Conservation (phyloP, 2,888 invertebrate genomes). For the Clostera curtula region DNA sequence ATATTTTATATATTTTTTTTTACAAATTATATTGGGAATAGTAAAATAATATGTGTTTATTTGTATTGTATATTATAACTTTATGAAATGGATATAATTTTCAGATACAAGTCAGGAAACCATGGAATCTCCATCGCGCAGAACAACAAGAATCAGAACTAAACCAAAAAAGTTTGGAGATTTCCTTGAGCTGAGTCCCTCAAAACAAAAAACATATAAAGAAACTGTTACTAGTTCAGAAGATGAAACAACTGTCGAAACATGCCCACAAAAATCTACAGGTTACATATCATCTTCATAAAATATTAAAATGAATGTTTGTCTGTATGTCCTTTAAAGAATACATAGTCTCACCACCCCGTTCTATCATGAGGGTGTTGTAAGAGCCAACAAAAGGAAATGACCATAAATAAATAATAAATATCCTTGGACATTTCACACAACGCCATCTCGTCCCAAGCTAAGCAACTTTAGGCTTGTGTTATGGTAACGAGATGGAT, state of each 20-base stretch:
- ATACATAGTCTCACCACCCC: too few relatives aligned
- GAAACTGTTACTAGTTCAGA: slow-evolving; percentile 20
- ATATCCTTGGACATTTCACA: slow-evolving; percentile 1
- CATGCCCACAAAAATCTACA: slow-evolving; percentile 40
- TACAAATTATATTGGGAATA: too few relatives aligned
- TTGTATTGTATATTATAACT: background rate
- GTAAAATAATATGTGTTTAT: too few relatives aligned
- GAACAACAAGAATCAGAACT: slow-evolving; percentile 40
- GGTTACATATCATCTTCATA: slow-evolving; percentile 27
- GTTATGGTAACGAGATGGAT: too few relatives aligned
- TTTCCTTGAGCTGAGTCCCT: slow-evolving; percentile 39
- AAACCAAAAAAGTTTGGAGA: slow-evolving; percentile 59
- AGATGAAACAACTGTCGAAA: slow-evolving; percentile 34
- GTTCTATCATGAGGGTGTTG: too few relatives aligned
- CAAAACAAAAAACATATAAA: slow-evolving; percentile 27
- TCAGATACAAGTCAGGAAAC: slow-evolving; percentile 10
- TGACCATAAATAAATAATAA: background rate
- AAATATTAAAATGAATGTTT: too few relatives aligned
- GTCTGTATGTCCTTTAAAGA: too few relatives aligned
- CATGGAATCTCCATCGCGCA: slow-evolving; percentile 37
- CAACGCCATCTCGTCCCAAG: too few relatives aligned
- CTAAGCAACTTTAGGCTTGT: too few relatives aligned
- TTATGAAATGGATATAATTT: slow-evolving; percentile 1
- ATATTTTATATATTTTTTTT: too few relatives aligned
- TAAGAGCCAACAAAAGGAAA: too few relatives aligned